Conservation (phyloP, 2,113 vertebrate species). For the Eudyptes chrysolophus region DNA sequence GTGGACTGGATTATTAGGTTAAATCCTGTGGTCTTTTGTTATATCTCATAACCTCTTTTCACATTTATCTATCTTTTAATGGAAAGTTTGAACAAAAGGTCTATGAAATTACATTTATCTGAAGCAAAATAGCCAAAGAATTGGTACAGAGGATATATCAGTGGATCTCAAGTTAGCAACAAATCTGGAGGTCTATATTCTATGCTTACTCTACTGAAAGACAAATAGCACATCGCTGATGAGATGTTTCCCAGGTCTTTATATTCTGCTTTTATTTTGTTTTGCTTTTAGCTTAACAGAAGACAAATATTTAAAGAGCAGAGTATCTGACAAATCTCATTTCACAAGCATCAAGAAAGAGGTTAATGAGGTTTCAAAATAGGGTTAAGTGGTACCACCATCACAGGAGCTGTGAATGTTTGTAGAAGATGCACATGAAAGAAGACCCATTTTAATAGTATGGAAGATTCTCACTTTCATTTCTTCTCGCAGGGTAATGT, state of each 20-base stretch:
- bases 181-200: neutral
- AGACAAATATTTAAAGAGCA: slow-evolving; percentile 28
- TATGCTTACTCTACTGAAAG: neutral
- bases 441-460: slow-evolving; percentile 41
- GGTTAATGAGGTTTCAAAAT: slow-evolving; percentile 66
- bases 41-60: neutral
- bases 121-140: neutral
- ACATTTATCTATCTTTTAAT: neutral
- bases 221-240: neutral
- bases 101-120: neutral
- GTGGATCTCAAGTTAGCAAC: neutral
- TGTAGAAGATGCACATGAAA: slow-evolving; percentile 62
- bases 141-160: neutral
- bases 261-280: slow-evolving; percentile 40
- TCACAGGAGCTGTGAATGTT: slow-evolving; percentile 57
- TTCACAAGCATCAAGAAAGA: slow-evolving; percentile 62
- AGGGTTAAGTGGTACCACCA: slow-evolving; percentile 56
- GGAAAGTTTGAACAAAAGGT: neutral
- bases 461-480: slow-evolving; percentile 51
- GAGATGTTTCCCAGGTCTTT: slow-evolving; percentile 31
- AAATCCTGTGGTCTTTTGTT: neutral
- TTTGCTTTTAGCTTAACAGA: slow-evolving; percentile 48
- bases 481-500: slow-evolving; percentile 29
- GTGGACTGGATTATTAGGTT: neutral
- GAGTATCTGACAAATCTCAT: slow-evolving; percentile 57